phyloP scores from a whole-genome alignment of 1,140 invertebrate species.

The Penaeus vannamei region DNA sequence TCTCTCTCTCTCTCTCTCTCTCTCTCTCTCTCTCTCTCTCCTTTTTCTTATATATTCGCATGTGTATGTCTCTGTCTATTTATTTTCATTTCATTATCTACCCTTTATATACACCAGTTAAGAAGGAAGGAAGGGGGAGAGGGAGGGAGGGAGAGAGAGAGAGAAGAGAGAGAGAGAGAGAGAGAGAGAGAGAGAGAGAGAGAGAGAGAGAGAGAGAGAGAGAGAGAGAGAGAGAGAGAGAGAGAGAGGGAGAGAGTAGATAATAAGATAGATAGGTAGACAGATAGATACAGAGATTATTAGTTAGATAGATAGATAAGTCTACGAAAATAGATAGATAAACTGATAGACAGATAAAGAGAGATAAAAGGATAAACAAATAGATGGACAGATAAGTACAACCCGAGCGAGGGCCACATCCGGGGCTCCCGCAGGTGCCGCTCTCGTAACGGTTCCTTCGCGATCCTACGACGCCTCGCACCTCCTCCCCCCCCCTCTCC shows the following conservation, averaged over 20 bases:
- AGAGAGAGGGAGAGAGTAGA: not conserved
- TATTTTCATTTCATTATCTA: not conserved
- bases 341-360: too few species aligned
- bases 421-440: not conserved
- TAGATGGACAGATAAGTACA: too few species aligned
- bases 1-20: not conserved
- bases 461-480: not conserved
- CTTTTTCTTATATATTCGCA: not conserved
- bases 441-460: not conserved
- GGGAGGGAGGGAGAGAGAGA: not conserved
- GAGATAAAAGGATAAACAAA: too few species aligned
- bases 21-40: slow-evolving; percentile 23
- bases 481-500: not conserved
- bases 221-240: not conserved
- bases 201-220: not conserved
- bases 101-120: not conserved
- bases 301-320: too few species aligned
- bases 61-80: not conserved
- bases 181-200: not conserved
- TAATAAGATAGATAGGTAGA: too few species aligned
- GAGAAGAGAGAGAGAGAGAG: not conserved
- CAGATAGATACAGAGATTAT: too few species aligned
- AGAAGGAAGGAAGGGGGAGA: not conserved
- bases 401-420: too few species aligned
- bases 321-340: too few species aligned